These are phyloP conservation scores for Siniperca obscura DNA, from an alignment of 2,797 vertebrate genomes.

Conservation along the genomic window DNA sequence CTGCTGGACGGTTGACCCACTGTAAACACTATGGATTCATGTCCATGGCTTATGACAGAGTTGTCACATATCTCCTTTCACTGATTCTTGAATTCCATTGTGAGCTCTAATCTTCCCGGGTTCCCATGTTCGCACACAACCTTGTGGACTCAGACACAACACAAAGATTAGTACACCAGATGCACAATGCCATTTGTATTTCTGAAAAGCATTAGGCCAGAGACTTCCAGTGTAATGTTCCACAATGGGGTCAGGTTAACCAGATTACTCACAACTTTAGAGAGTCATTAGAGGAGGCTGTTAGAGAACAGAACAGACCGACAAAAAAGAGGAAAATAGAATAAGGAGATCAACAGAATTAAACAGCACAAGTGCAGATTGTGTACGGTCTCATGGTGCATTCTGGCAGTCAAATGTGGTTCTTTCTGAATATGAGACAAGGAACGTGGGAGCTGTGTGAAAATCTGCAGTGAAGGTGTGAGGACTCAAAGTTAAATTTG, in stretches of 20 bases:
- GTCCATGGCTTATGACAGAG: slow-evolving; percentile 63
- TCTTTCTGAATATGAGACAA: slow-evolving; percentile 48
- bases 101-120: slow-evolving; percentile 60
- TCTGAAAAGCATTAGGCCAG: slow-evolving; percentile 52
- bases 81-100: slow-evolving; percentile 70
- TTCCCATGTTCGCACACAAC: slow-evolving; percentile 25
- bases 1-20: slow-evolving; percentile 45
- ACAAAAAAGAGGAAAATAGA: slow-evolving; percentile 11
- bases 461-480: slow-evolving; percentile 66
- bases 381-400: slow-evolving; percentile 24
- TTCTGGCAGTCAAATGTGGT: slow-evolving; percentile 53
- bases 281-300: slow-evolving; percentile 32
- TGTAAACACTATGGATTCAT: slow-evolving; percentile 71
- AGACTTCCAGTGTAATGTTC: slow-evolving; percentile 29
- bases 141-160: slow-evolving; percentile 17
- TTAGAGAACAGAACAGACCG: background rate
- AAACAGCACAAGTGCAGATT: slow-evolving; percentile 39
- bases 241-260: slow-evolving; percentile 55
- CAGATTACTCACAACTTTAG: slow-evolving; percentile 51
- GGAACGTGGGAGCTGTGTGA: slow-evolving; percentile 65
- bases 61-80: slow-evolving; percentile 70
- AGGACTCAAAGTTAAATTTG: slow-evolving; percentile 58
- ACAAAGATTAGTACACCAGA: slow-evolving; percentile 57
- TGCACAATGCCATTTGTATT: slow-evolving; percentile 49
- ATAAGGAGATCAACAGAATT: slow-evolving; percentile 34